Base-by-base conservation (phyloP, 92 coral and sea anemone species). In the Anthopleura xanthogrammica region DNA sequence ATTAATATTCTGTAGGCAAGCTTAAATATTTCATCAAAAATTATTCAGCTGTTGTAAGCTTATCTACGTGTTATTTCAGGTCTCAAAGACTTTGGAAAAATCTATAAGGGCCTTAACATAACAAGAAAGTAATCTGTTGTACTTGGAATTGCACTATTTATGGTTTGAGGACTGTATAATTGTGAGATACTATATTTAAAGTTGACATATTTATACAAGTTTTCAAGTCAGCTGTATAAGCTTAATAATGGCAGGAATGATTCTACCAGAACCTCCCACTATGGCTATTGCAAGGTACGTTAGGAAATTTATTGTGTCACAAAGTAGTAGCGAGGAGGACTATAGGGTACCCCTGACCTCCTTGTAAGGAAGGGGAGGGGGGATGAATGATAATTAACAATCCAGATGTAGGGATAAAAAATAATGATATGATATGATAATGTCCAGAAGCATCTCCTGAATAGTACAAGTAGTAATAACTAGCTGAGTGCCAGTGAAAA, bases 251-350 rank as follows among this genome's bases (percentile, higher is more conserved):
- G 85, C 85, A 52, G 85, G 79, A 16, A 43, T 52, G 52, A 36
- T 36, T 54, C 42, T 57, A 3, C 70, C 50, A 20, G 85, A 82
- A 65, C 85, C 85, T 29, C 70, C 10, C 22, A 60, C 79, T 16
- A 70, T 82, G 85, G 83, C 83, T 65, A 80, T 80, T 20, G 42
- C 83, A 64, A 80, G 83, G 83, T 80, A 50, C 24, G 70, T 36
- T 40, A 0, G 74, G 74, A 68, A 68, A 1, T 7, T 23, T 29
- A 2, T 68, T 20, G 16, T 8, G 74, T 14, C 19, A 58, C 13
- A 17, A 12, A 58, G 5, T 3, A 62, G 5, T 5, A 20, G 70
- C 9, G 36, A 29, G 36, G 36, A 29, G 36, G 36, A 29, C 36
- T 29, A 0, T 29, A 29, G 36, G 36, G 36, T 29, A 29, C 36